These are phyloP conservation scores for Conopomorpha cramerella DNA, from an alignment of 1,140 invertebrate species.

Conservation along the genomic window DNA sequence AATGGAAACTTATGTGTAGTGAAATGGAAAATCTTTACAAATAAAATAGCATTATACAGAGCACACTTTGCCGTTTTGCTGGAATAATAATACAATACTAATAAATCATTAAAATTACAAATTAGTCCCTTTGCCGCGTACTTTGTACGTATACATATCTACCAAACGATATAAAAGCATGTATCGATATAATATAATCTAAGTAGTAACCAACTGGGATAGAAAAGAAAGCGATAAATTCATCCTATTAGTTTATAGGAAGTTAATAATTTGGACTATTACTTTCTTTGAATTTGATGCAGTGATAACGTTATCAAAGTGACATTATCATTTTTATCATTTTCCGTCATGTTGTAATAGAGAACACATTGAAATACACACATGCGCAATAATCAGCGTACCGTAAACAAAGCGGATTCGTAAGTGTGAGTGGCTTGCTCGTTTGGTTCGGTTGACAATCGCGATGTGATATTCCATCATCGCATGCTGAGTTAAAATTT, in stretches of 20 bases:
- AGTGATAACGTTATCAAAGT: conserved; percentile 30
- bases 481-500: conserved; percentile 57
- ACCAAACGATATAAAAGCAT: too few species aligned
- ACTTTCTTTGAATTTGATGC: background rate
- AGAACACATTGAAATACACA: conserved; percentile 27
- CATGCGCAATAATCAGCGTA: conserved; percentile 36
- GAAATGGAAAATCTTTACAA: too few species aligned
- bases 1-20: too few species aligned
- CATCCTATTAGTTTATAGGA: background rate
- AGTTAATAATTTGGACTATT: background rate
- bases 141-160: too few species aligned
- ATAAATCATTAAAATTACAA: too few species aligned
- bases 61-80: too few species aligned
- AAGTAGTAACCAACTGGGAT: too few species aligned
- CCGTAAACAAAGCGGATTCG: conserved; percentile 45
- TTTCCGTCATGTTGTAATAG: conserved; percentile 25
- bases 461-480: conserved; percentile 60
- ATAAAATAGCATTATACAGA: too few species aligned
- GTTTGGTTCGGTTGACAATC: conserved; percentile 62
- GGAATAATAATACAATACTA: too few species aligned
- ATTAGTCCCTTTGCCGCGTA: too few species aligned
- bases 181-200: too few species aligned
- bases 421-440: conserved; percentile 55
- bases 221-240: conserved; percentile 1
- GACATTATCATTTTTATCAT: conserved; percentile 44